Base-by-base conservation (phyloP, 2,888 invertebrate genomes). In the Trissonchulus latispiculum region DNA sequence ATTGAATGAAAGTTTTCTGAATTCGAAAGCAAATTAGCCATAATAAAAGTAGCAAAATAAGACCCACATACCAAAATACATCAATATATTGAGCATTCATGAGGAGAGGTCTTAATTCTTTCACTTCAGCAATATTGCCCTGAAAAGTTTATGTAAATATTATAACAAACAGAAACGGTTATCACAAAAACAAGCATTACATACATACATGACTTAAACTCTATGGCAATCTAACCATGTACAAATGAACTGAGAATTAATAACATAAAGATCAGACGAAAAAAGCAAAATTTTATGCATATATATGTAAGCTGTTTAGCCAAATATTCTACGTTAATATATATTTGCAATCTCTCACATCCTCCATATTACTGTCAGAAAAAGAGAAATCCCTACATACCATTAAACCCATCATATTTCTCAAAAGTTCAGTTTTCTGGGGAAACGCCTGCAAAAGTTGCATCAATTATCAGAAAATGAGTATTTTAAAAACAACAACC, bases 41-140 rank as follows among this genome's bases (percentile, higher is more conserved):
- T n/a, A n/a, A n/a, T n/a, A n/a, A n/a, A n/a, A n/a, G n/a, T n/a
- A n/a, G n/a, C n/a, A n/a, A n/a, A n/a, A n/a, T n/a, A n/a, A n/a
- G n/a, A n/a, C n/a, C 77, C 77, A 85, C 85, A 77, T 77, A 85
- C 85, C 83, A 82, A 85, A 96, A 95, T 1, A 94, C 92, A 1
- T 87, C 85, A 37, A 96, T 89, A 83, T 93, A 94, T 78, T 90
- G 88, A 74, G 89, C 86, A 75, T 90, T 90, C 91, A 96, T 93
- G 72, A 97, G 87, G 77, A 90, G 88, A 1, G 89, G 88, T 35
- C 96, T 88, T 31, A 97, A 86, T 77, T 88, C 87, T 73, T 89
- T 88, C 0, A 96, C 96, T 85, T 97, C 97, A 0, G 96, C 95
- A 3, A 97, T 94, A 84, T 97, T 97, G 2, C 96, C 96, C 77